Conservation (phyloP, 1,140 invertebrate genomes). For the Cotesia chilonis region DNA sequence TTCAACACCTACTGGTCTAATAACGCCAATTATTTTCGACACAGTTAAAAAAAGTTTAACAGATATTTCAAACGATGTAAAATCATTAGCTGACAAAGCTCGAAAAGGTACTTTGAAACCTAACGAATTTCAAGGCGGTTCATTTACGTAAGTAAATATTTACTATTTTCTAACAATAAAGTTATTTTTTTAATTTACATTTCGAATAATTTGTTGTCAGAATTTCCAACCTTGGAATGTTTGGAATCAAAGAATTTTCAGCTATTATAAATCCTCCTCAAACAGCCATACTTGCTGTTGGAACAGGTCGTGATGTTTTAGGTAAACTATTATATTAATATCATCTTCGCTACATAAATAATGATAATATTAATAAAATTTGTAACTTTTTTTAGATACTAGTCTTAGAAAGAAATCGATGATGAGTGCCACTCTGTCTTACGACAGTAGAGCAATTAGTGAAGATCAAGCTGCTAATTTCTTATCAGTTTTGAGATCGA, state of each 20-base stretch:
- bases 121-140: constrained; percentile 94
- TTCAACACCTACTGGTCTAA: constrained; percentile 92
- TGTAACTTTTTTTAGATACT: constrained; percentile 43
- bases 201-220: constrained; percentile 53
- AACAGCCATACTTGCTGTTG: constrained; percentile 79
- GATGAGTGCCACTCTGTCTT: constrained; percentile 74
- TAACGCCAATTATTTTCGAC: constrained; percentile 97
- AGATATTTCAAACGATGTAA: constrained; percentile 86
- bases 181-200: not conserved
- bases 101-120: constrained; percentile 93
- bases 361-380: not conserved
- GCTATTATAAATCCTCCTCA: constrained; percentile 74
- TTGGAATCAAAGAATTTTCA: constrained; percentile 85
- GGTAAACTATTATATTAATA: constrained; percentile 46
- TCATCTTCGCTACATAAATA: constrained; percentile 3
- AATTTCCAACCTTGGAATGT: constrained; percentile 99
- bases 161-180: constrained; percentile 23
- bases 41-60: constrained; percentile 89
- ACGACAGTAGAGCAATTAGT: constrained; percentile 74
- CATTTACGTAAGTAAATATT: constrained; percentile 60
- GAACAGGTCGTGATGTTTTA: constrained; percentile 61
- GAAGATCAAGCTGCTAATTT: constrained; percentile 74
- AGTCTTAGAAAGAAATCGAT: constrained; percentile 48
- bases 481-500: constrained; percentile 68
- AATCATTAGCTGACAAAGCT: constrained; percentile 87